Evolutionary conservation across 1,140 invertebrate genomes (phyloP).

Genomic region (Drosophila murphyi): DNA sequence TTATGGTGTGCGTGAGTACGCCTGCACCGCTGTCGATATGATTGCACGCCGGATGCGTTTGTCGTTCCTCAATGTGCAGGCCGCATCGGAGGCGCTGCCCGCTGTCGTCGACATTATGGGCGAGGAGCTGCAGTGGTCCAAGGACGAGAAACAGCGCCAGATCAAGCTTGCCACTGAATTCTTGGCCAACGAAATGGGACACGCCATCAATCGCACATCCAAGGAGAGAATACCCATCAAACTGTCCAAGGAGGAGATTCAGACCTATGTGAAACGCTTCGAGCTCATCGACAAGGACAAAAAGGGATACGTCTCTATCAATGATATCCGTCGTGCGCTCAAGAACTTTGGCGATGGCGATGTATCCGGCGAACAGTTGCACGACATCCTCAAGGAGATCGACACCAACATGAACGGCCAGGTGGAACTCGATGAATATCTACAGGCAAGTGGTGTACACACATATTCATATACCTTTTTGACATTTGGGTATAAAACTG

Average conservation of each 20-base stretch:
- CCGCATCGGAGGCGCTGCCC: slow-evolving; percentile 97
- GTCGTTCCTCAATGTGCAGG: slow-evolving; percentile 98
- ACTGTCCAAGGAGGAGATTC: slow-evolving; percentile 97
- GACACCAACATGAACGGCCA: slow-evolving; percentile 99
- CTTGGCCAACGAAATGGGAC: slow-evolving; percentile 97
- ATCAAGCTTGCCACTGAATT: slow-evolving; percentile 92
- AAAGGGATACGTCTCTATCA: slow-evolving; percentile 99
- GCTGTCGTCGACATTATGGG: slow-evolving; percentile 97
- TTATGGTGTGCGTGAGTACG: slow-evolving; percentile 98
- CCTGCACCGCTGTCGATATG: slow-evolving; percentile 98
- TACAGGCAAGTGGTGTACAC: slow-evolving; percentile 90
- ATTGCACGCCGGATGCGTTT: slow-evolving; percentile 96
- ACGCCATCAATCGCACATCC: slow-evolving; percentile 94
- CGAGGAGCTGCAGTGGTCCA: slow-evolving; percentile 97
- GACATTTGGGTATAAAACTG: background rate
- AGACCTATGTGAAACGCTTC: slow-evolving; percentile 97
- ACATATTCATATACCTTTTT: slow-evolving; percentile 1
- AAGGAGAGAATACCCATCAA: slow-evolving; percentile 96
- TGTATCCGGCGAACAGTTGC: slow-evolving; percentile 97
- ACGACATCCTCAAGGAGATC: slow-evolving; percentile 98
- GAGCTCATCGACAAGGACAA: slow-evolving; percentile 97
- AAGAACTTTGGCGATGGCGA: slow-evolving; percentile 95
- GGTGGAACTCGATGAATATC: slow-evolving; percentile 99
- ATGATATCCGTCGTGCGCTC: slow-evolving; percentile 96
- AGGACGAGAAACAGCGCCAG: slow-evolving; percentile 91